Evolutionary conservation across 1,140 invertebrate species (phyloP).

Genomic region (Rhagoletis pomonella): DNA sequence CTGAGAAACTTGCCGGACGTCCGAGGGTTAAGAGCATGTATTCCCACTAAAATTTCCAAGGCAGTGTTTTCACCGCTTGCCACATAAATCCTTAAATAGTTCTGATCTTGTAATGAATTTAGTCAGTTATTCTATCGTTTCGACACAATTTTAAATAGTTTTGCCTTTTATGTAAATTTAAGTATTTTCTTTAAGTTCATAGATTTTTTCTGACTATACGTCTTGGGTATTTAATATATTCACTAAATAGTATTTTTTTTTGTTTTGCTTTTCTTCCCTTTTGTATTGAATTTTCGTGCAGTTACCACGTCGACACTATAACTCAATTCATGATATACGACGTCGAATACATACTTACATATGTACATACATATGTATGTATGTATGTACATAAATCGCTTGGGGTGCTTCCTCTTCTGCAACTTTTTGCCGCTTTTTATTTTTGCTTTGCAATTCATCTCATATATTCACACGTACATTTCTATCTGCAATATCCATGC

Average conservation of each 20-base stretch:
- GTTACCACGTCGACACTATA: slow-evolving; percentile 45
- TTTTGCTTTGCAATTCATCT: slow-evolving; percentile 43
- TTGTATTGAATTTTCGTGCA: slow-evolving; percentile 43
- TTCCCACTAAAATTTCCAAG: no score
- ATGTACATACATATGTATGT: background rate
- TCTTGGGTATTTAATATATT: slow-evolving; percentile 1
- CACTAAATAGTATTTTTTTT: background rate
- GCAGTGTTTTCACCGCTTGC: no score
- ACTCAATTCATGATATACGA: slow-evolving; percentile 51
- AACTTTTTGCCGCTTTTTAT: slow-evolving; percentile 20
- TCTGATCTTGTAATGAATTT: no score
- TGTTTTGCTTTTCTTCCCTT: background rate
- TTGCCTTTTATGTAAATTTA: no score
- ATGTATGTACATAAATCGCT: no score
- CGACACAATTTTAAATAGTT: no score
- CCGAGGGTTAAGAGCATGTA: no score
- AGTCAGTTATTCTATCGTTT: no score
- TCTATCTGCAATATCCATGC: no score
- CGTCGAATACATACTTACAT: background rate
- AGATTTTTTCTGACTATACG: background rate
- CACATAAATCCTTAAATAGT: no score
- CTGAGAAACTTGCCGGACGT: no score
- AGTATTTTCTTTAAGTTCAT: slow-evolving; percentile 1
- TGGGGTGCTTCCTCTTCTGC: background rate
- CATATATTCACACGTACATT: no score